Base-by-base conservation (phyloP, 2,888 invertebrate genomes). In the Tetropium fuscum region DNA sequence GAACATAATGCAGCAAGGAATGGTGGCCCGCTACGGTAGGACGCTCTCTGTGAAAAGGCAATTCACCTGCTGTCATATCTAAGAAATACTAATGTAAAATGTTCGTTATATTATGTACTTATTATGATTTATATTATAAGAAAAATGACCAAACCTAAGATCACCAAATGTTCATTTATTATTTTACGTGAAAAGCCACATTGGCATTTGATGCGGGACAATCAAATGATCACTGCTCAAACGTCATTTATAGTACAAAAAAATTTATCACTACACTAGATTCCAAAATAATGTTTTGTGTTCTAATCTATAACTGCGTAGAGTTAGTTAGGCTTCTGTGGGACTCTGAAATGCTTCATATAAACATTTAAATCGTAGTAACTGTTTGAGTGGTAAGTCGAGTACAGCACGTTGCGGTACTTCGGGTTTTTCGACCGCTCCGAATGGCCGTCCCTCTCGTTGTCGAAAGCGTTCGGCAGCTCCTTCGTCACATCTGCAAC, bases 1-100 rank as follows among this genome's bases (percentile, higher is more conserved):
- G 45, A 84, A 87, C 70, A 81, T 85, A 68, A 85, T 90, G 22
- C 92, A 93, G 82, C 83, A 85, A 75, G 85, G 87, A 70, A 91
- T 92, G 90, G 73, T 87, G 66, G 83, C 81, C 70, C 83, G 84
- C 58, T 90, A 87, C 82, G 86, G 86, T 11, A 85, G 84, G 66
- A 83, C 78, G 62, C 76, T 88, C 38, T 55, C 66, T 16, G 70
- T 79, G 2, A 64, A 72, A 19, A 72, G 72, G 27, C 63, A 64
- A 11, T 79, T 80, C 64, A 30, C 63, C 15, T 81, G 81, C 64
- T 69, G 73, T 58, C 32, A 56, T 41, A 67, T 69, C 59, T 67
- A 56, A 20, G 13, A 6, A 16, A 54, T 13, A 49, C 7, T n/a
- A n/a, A n/a, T n/a, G n/a, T n/a, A n/a, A n/a, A n/a, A n/a, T n/a